Conservation (phyloP, 2,797 vertebrate genomes). For the Adrianichthys oophorus region DNA sequence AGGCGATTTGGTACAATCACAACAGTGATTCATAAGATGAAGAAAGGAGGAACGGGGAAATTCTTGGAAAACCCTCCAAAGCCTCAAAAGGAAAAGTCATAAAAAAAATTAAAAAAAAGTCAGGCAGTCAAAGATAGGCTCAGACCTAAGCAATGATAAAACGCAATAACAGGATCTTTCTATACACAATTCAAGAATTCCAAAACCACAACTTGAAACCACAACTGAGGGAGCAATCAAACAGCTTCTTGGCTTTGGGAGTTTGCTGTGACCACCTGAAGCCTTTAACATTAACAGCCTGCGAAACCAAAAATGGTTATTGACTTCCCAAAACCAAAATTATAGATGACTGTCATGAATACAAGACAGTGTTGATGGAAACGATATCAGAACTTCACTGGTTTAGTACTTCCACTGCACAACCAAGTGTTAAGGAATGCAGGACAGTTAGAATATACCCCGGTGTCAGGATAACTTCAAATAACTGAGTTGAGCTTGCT, state of each 20-base stretch:
- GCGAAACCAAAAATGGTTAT: constrained; percentile 5
- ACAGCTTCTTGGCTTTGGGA: constrained; percentile 15
- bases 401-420: too few species aligned
- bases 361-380: too few species aligned
- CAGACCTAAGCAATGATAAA: constrained; percentile 18
- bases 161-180: constrained; percentile 30
- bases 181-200: constrained; percentile 13
- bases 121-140: constrained; percentile 3
- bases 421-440: too few species aligned
- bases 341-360: too few species aligned
- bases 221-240: constrained; percentile 17
- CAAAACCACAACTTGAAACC: constrained; percentile 33
- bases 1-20: constrained; percentile 22
- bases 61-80: neutral
- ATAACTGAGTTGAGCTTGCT: too few species aligned
- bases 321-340: neutral
- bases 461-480: too few species aligned
- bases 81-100: neutral
- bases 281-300: constrained; percentile 4
- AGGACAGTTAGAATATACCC: too few species aligned
- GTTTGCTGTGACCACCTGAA: neutral
- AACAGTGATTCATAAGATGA: constrained; percentile 2
- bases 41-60: neutral
- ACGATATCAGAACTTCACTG: too few species aligned
- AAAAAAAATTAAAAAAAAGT: constrained; percentile 8